phyloP scores from a whole-genome alignment of 2,113 vertebrate species.

The Peromyscus californicus region DNA sequence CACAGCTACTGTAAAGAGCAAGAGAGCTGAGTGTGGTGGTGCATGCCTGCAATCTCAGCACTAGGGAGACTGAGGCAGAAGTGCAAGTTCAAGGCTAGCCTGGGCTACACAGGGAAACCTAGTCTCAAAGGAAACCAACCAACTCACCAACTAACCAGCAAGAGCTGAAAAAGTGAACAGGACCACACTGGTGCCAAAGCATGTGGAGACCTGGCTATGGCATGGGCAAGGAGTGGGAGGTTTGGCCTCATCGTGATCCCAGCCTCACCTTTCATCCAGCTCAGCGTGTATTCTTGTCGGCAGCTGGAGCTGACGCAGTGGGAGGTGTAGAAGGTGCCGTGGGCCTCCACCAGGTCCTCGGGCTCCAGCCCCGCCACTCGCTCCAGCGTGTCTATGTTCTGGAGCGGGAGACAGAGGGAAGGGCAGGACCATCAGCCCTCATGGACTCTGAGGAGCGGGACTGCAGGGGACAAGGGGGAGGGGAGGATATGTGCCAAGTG shows the following conservation, averaged over 20 bases:
- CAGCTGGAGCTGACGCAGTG: conserved; percentile 92
- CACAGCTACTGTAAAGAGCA: background rate
- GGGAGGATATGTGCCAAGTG: background rate
- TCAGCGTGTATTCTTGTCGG: conserved; percentile 88
- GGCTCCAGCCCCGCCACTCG: conserved; percentile 92
- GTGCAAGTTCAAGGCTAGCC: background rate
- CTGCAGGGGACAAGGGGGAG: background rate
- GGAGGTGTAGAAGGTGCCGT: conserved; percentile 94
- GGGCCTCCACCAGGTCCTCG: conserved; percentile 94
- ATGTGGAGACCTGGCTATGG: background rate
- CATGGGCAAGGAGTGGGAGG: background rate
- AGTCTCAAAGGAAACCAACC: background rate
- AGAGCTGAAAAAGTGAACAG: background rate
- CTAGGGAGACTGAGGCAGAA: too few relatives aligned
- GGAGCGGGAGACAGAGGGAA: background rate
- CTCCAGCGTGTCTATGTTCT: conserved; percentile 97
- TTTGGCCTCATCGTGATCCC: fast-evolving
- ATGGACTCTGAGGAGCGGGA: background rate
- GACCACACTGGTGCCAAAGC: background rate
- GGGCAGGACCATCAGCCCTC: fast-evolving
- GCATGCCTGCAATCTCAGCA: background rate
- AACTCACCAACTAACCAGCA: too few relatives aligned
- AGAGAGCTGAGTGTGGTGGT: too few relatives aligned
- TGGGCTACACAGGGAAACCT: background rate
- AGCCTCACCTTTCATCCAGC: conserved; percentile 95